Base-by-base conservation (phyloP, 2,888 invertebrate species). In the Campoletis raptor region DNA sequence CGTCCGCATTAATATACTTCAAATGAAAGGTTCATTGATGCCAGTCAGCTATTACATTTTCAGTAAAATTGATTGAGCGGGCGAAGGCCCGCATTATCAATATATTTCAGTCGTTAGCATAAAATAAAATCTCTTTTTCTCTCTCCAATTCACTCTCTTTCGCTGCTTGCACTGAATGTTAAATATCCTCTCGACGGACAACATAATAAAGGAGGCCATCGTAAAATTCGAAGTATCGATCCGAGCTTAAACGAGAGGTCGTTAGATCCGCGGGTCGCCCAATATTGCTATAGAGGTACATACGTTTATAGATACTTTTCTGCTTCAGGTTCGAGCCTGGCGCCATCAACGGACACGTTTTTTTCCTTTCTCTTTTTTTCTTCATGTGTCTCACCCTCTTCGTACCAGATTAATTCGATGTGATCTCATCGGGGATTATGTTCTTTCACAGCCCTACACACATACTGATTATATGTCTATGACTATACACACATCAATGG, bases 181-280 rank as follows among this genome's bases (percentile, higher is more conserved):
- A 64, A 84, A 82, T 82, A 80, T 88, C 78, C 77, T 79, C 85
- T 87, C 9, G 76, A 79, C 48, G 79, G 77, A 77, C 48, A 87
- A 86, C 87, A 85, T 87, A 89, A 89, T 89, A 88, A 87, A 88
- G 89, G 30, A 30, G 73, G 69, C 83, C 73, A 70, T 85, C 87
- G 88, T 85, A 88, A 89, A 89, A 54, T 83, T 82, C 70, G 61
- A 52, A 48, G 77, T 81, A 89, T 89, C 85, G 87, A 89, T 87
- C 73, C 36, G 72, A 69, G 79, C 79, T 86, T 85, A 73, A 88
- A 85, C 73, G 87, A 89, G 66, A 64, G 48, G 78, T 88, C 82
- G 83, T 88, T 85, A 83, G 79, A 85, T 84, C 69, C 52, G 74
- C 70, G 64, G 72, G 40, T 64, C 52, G 48, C 30, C 79, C 54